Evolutionary conservation across 2,888 invertebrate species (phyloP).

Genomic region (Tetanocera ferruginea): DNA sequence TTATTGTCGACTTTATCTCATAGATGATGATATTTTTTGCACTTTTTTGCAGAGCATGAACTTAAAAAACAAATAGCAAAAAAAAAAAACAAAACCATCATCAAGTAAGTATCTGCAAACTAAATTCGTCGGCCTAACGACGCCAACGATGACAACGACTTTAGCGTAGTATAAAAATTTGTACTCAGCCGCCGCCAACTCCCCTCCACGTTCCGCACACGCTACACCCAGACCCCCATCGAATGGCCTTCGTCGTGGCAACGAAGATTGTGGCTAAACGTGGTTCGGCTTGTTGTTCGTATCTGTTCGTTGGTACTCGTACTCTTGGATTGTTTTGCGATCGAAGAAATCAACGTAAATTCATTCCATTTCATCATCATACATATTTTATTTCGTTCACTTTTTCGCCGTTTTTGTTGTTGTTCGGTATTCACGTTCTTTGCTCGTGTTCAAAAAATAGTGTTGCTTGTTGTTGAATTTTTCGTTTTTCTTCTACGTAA

Average conservation of each 20-base stretch:
- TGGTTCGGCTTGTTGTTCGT: background rate
- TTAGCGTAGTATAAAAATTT: background rate
- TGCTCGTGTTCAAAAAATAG: background rate
- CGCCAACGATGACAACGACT: slow-evolving; percentile 3
- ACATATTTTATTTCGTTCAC: slow-evolving; percentile 21
- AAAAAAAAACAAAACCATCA: background rate
- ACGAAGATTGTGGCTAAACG: slow-evolving; percentile 21
- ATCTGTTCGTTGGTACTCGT: background rate
- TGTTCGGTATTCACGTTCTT: slow-evolving; percentile 18
- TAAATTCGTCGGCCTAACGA: slow-evolving; percentile 1
- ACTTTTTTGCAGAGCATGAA: background rate
- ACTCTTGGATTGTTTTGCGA: slow-evolving; percentile 20
- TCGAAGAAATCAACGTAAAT: slow-evolving; percentile 37
- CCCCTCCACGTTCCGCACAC: background rate
- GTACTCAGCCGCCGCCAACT: background rate
- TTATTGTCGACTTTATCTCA: slow-evolving; percentile 10
- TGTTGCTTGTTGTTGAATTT: background rate
- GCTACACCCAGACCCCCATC: background rate
- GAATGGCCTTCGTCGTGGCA: slow-evolving; percentile 34
- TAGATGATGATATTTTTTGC: slow-evolving; percentile 20
- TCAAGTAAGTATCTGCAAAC: background rate
- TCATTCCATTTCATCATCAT: slow-evolving; percentile 30
- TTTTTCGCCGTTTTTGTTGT: slow-evolving; percentile 19
- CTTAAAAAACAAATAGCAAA: background rate
- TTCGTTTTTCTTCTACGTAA: slow-evolving; percentile 5